Evolutionary conservation across 2,888 invertebrate species (phyloP).

Genomic region (Cheilosia scutellata): DNA sequence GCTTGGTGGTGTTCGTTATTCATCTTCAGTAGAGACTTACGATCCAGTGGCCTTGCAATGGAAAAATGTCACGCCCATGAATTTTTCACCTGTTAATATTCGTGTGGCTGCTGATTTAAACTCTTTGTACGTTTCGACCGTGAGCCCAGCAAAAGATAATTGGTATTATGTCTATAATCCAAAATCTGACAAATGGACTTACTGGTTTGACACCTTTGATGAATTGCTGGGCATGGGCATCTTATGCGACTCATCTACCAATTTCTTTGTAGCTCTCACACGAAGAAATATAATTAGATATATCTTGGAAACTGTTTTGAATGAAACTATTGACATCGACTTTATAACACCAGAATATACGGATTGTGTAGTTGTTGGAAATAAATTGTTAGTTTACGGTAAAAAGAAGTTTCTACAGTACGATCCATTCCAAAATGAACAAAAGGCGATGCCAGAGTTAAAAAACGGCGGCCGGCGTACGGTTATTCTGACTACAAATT

Average conservation of each 20-base stretch:
- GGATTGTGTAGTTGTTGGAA: background rate
- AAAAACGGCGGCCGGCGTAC: too few species aligned
- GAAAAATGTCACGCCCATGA: background rate
- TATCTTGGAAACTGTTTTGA: background rate
- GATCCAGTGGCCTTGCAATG: background rate
- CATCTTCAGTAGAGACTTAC: background rate
- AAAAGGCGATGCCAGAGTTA: background rate
- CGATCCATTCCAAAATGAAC: background rate
- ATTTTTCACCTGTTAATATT: fast-evolving
- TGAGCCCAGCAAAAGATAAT: background rate
- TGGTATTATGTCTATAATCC: background rate
- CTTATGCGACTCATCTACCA: background rate
- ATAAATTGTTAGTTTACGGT: background rate
- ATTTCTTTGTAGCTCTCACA: background rate
- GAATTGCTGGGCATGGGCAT: background rate
- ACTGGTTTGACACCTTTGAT: too few species aligned
- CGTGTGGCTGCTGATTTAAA: background rate
- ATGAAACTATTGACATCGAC: background rate
- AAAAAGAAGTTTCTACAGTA: background rate
- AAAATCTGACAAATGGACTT: background rate
- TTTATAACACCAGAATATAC: background rate
- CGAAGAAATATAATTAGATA: background rate
- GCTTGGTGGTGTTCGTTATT: too few species aligned
- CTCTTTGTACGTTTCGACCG: background rate
- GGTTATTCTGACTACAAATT: too few species aligned